Evolutionary conservation across 2,113 vertebrate species (phyloP).

Genomic region (Tauraco erythrolophus): DNA sequence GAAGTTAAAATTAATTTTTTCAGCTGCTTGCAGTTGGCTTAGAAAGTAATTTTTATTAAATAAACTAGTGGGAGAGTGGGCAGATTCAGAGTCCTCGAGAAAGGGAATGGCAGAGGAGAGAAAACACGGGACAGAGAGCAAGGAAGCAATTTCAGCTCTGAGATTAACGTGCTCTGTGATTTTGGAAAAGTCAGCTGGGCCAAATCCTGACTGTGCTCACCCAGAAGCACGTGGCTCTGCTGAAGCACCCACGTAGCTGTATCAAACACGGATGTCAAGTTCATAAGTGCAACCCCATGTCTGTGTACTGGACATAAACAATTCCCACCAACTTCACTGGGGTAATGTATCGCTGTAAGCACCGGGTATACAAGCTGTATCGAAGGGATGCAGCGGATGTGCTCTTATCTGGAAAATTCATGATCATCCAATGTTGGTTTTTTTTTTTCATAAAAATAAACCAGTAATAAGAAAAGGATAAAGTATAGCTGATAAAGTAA

Average conservation of each 20-base stretch:
- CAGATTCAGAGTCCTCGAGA: neutral
- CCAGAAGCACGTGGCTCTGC: neutral
- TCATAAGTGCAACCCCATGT: fast-evolving
- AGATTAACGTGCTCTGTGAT: neutral
- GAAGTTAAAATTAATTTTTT: slow-evolving; percentile 80
- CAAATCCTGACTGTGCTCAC: neutral
- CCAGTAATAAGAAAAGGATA: neutral
- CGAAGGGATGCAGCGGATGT: neutral
- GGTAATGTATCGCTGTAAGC: neutral
- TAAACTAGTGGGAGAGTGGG: slow-evolving; percentile 63
- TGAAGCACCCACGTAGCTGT: neutral
- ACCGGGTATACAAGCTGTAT: neutral
- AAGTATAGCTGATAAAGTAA: neutral
- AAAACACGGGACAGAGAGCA: neutral
- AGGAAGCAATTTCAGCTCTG: neutral
- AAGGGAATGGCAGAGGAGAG: neutral
- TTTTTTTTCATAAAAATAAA: neutral
- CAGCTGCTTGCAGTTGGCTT: slow-evolving; percentile 73
- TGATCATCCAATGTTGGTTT: too few species aligned
- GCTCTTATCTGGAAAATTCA: neutral
- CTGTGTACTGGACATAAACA: neutral
- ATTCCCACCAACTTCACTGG: fast-evolving
- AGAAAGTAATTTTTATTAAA: slow-evolving; percentile 76
- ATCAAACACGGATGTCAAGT: neutral
- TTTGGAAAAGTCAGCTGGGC: neutral